Evolutionary conservation across 1,140 invertebrate genomes (phyloP), one percentile per base, ranked within the genome.

Genomic region (Antheraea mylitta): DNA sequence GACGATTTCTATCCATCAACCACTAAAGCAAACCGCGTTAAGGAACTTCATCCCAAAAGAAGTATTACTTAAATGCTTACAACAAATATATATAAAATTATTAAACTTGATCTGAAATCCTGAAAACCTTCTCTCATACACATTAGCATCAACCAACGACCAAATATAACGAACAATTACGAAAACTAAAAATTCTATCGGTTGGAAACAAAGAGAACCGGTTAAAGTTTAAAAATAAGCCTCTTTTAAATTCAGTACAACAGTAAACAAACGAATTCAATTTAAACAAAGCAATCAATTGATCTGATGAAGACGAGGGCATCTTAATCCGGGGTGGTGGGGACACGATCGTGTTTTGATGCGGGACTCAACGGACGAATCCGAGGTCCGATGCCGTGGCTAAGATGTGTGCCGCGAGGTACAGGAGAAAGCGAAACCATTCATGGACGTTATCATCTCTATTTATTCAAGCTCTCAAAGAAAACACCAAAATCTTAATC

Each of bases 291-390:
- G 70, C 70, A 73, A 77, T 77, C 75, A 74, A 77, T 77, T 72
- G 65, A 60, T 74, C 58, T 68, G 70, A 70, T 73, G 72, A 71
- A 69, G 65, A 48, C 64, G 63, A 68, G 48, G 69, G 62, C 65
- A 62, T 67, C 48, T 71, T 78, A 80, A 80, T 80, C 78, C 76
- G 58, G 64, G 62, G 63, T 62, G 71, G 71, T 30, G 48, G 42
- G 58, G 67, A 66, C 73, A 53, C 76, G 63, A 80, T 78, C 78
- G 78, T 80, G 72, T 74, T 78, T 75, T 80, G 78, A 80, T 78
- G 76, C 70, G 76, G 74, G 72, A 69, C 75, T 64, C 68, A 64
- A 30, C 71, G 67, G 65, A 72, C 72, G 71, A 69, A 70, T 67
- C 76, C 65, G 69, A 45, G 18, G 42, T 58, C 66, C 67, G 64